A percentile compares a stretch with the other conserved stretches of the same genome.
phyloP scores from a whole-genome alignment of 2,113 vertebrate species.

The Oncorhynchus nerka region DNA sequence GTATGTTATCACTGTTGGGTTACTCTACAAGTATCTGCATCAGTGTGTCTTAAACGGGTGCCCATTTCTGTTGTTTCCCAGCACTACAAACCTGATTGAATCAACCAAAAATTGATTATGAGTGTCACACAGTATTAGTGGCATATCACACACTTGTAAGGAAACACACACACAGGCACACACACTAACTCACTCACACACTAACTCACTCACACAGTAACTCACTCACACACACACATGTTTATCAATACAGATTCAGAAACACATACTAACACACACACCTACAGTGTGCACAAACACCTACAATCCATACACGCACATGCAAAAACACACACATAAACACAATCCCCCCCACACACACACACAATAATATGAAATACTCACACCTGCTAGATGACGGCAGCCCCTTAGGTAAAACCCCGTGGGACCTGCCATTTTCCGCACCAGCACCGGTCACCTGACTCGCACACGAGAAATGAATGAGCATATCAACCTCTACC shows the following conservation, averaged over 20 bases:
- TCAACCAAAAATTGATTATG: too few relatives aligned
- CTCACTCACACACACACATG: too few relatives aligned
- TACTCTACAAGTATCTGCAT: too few relatives aligned
- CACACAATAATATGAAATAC: conserved; percentile 18
- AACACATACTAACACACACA: too few relatives aligned
- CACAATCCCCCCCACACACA: background rate
- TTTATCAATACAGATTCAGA: too few relatives aligned
- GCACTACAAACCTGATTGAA: too few relatives aligned
- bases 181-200: too few relatives aligned
- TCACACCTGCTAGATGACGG: conserved; percentile 9
- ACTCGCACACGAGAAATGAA: conserved; percentile 49
- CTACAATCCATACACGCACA: conserved; percentile 4
- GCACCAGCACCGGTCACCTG: conserved; percentile 67
- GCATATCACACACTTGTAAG: conserved; percentile 23
- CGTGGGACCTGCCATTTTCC: conserved; percentile 61
- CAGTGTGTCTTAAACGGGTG: too few relatives aligned
- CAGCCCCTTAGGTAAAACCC: conserved; percentile 51
- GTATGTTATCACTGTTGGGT: too few relatives aligned
- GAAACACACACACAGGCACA: background rate
- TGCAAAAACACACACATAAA: background rate
- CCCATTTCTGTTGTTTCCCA: too few relatives aligned
- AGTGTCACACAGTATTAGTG: conserved; percentile 55
- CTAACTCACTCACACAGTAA: too few relatives aligned
- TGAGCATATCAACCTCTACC: conserved; percentile 39
- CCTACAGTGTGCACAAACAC: too few relatives aligned